phyloP scores from a whole-genome alignment of 2,888 invertebrate genomes.

The Drosophila borborema region DNA sequence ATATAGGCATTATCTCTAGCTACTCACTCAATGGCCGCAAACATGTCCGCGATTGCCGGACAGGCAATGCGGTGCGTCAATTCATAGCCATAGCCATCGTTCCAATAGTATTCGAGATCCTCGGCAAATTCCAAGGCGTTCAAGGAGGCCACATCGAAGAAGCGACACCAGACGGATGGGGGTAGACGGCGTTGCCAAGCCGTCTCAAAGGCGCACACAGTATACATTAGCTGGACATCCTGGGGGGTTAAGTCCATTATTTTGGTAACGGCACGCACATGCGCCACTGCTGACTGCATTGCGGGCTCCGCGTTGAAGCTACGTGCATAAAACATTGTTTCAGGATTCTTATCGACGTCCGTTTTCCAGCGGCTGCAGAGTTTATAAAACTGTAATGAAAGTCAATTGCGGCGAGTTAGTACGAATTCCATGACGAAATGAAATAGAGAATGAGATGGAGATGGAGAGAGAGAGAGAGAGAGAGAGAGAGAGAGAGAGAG shows the following conservation, averaged over 20 bases:
- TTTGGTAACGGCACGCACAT: conserved; percentile 87
- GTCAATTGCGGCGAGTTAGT: neutral
- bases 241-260: conserved; percentile 87
- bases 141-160: conserved; percentile 88
- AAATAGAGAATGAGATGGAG: neutral
- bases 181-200: conserved; percentile 88
- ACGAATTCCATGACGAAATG: neutral
- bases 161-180: conserved; percentile 92
- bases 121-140: conserved; percentile 90
- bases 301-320: conserved; percentile 86
- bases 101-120: conserved; percentile 93
- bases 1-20: neutral
- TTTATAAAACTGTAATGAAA: conserved; percentile 90
- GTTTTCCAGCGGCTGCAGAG: conserved; percentile 89
- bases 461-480: too few species aligned
- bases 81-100: conserved; percentile 92
- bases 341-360: conserved; percentile 89
- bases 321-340: conserved; percentile 87
- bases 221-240: conserved; percentile 88
- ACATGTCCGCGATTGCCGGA: conserved; percentile 89
- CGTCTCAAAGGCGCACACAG: conserved; percentile 92
- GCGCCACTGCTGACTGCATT: conserved; percentile 86
- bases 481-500: neutral
- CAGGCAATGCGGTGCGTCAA: conserved; percentile 92
- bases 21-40: conserved; percentile 89